phyloP scores from a whole-genome alignment of 1,140 invertebrate genomes.

The Subanguina moxae region DNA sequence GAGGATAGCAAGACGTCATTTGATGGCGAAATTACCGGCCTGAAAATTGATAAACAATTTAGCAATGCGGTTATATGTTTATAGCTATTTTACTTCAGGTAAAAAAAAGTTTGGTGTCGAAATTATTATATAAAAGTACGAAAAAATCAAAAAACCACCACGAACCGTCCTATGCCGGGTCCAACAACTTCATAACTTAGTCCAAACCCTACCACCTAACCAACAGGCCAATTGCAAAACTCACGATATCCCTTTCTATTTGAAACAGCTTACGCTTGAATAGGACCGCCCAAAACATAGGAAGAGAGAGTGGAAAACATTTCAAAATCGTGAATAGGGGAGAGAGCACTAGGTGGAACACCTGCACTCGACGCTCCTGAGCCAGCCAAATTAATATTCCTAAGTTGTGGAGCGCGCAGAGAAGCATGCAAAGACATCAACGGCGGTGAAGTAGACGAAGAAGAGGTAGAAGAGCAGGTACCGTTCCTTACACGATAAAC shows the following conservation, averaged over 20 bases:
- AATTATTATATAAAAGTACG: too few relatives aligned
- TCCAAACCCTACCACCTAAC: too few relatives aligned
- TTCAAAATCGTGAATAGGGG: slow-evolving; percentile 14
- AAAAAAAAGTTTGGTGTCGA: too few relatives aligned
- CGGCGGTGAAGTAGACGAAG: background rate
- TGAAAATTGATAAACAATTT: background rate
- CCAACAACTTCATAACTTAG: too few relatives aligned
- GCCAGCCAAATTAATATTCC: background rate
- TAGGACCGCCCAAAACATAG: slow-evolving; percentile 6
- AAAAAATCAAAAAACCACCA: too few relatives aligned
- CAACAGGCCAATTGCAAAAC: too few relatives aligned
- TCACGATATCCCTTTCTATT: too few relatives aligned
- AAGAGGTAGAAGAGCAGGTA: background rate
- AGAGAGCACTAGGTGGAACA: background rate
- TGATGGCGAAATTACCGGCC: slow-evolving; percentile 5
- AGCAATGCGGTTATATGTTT: too few relatives aligned
- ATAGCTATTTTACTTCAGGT: too few relatives aligned
- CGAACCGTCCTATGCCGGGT: too few relatives aligned
- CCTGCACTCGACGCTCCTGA: background rate
- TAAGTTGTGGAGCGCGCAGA: background rate
- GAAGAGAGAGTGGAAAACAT: slow-evolving; percentile 11
- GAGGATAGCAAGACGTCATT: slow-evolving; percentile 14
- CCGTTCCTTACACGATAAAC: background rate
- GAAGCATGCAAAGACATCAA: slow-evolving; percentile 1
- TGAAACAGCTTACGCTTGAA: slow-evolving; percentile 5